Base-by-base conservation (phyloP, 2,797 vertebrate species). In the Anguilla anguilla region DNA sequence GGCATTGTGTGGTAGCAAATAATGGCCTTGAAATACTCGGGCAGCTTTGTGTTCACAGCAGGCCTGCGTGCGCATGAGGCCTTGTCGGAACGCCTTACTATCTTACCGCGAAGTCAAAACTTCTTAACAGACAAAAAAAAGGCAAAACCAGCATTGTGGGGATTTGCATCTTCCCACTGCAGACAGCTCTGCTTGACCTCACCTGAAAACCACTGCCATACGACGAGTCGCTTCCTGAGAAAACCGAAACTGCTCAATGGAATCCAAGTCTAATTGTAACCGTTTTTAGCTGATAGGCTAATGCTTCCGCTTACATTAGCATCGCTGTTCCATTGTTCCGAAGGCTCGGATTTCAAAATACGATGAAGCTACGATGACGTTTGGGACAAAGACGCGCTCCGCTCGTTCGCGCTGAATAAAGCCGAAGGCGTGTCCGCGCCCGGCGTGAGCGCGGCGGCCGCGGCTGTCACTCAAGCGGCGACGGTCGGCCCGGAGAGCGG, bases 401-500 rank as follows among this genome's bases (percentile, higher is more conserved):
- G 39, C 39, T 39, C 39, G 39, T 39, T 39, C 39, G 39, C 39
- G 39, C 39, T 2, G 39, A 82, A 82, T 7, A 2, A n/a, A 82
- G 28, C 25, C 31, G n/a, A 55, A 31, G 53, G 9, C 17, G 2
- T 55, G 51, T n/a, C 51, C 2, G 11, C n/a, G 46, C 6, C 43
- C 77, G 11, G 77, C 6, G 77, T n/a, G 4, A 49, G 10, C 43
- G 9, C 77, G 3, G 72, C 39, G 10, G 28, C 28, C 28, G 22
- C 10, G 61, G 61, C 11, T 13, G 11, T 31, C 6, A 9, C 28
- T 28, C 67, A 31, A 19, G 39, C 39, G 31, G 4, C 25, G 22
- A 43, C n/a, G 82, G 82, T 5, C 11, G 10, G 25, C 17, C 31
- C n/a, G 91, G 91, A 90, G n/a, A 88, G 22, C 91, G 93, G 93